Base-by-base conservation (phyloP, 2,888 invertebrate genomes). In the Cerastis rubricosa region DNA sequence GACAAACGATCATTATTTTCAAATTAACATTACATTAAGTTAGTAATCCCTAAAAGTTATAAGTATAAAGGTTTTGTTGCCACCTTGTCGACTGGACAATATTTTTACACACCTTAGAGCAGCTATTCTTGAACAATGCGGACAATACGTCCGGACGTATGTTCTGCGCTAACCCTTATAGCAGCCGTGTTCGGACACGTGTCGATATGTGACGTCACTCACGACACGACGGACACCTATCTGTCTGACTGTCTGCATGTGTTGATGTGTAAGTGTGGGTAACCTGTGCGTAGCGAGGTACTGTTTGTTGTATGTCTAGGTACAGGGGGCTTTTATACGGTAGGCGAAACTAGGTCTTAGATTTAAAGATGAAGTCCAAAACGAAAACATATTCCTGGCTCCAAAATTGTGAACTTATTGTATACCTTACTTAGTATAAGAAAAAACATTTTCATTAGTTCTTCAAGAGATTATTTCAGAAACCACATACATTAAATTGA, bases 211-310 rank as follows among this genome's bases (percentile, higher is more conserved):
- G 45, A 74, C 45, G 74, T 63, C 61, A 29, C 40, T 76, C 40
- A 61, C 68, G n/a, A 7, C 8, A 22, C n/a, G 54, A 0, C n/a
- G 63, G 75, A 76, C 64, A 77, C 75, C 35, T 77, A 65, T 51
- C 65, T n/a, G 67, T n/a, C 19, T 14, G 25, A 14, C 7, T 59
- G n/a, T 45, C 14, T 35, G 29, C 43, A 45, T 35, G 43, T 51
- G 61, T 59, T 45, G 35, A n/a, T 43, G 29, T 12, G 29, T 59
- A 22, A 22, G 29, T 40, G 40, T 17, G 9, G 51, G 22, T n/a
- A 54, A 71, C 22, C 71, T 25, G 47, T n/a, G 45, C 68, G 29
- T 17, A 35, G 22, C 19, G 12, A 43, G 25, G 2, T 59, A 43
- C 40, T n/a, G n/a, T 45, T 45, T n/a, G 35, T 35, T 19, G 45